Evolutionary conservation across 2,113 vertebrate genomes (phyloP).

Genomic region (Nesogale talazaci): DNA sequence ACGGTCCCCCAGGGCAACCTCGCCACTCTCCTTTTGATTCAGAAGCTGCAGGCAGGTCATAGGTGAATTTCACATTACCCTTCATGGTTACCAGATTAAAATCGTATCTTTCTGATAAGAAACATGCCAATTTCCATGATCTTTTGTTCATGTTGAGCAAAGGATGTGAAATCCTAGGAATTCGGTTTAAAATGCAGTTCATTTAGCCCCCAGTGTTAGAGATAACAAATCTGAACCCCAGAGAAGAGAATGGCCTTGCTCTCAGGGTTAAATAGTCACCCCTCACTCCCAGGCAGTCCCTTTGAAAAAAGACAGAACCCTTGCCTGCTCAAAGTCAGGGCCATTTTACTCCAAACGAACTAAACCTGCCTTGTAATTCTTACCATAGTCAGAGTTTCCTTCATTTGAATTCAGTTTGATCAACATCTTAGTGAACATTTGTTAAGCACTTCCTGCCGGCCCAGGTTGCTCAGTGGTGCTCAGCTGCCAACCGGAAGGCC

Average conservation of each 20-base stretch:
- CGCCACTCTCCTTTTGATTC: neutral
- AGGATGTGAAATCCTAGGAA: slow-evolving; percentile 7
- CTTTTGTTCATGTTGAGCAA: neutral
- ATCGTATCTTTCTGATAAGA: slow-evolving; percentile 32
- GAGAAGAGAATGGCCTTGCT: slow-evolving; percentile 10
- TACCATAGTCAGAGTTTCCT: neutral
- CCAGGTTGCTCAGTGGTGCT: neutral
- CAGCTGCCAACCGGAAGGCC: neutral
- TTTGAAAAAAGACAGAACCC: neutral
- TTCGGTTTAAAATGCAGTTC: neutral
- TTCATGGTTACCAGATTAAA: slow-evolving; percentile 28
- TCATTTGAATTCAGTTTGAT: slow-evolving; percentile 14
- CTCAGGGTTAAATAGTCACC: neutral
- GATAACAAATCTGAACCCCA: neutral
- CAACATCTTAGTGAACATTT: slow-evolving; percentile 13
- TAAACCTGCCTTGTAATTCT: neutral
- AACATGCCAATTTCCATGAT: slow-evolving; percentile 14
- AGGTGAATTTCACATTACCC: slow-evolving; percentile 6
- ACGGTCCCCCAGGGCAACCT: neutral
- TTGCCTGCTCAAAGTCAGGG: neutral
- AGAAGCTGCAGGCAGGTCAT: neutral
- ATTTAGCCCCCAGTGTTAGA: neutral
- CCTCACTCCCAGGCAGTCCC: neutral
- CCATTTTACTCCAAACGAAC: neutral
- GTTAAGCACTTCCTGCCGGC: neutral